Base-by-base conservation (phyloP, 1,140 invertebrate species). In the Drosophila bocki region DNA sequence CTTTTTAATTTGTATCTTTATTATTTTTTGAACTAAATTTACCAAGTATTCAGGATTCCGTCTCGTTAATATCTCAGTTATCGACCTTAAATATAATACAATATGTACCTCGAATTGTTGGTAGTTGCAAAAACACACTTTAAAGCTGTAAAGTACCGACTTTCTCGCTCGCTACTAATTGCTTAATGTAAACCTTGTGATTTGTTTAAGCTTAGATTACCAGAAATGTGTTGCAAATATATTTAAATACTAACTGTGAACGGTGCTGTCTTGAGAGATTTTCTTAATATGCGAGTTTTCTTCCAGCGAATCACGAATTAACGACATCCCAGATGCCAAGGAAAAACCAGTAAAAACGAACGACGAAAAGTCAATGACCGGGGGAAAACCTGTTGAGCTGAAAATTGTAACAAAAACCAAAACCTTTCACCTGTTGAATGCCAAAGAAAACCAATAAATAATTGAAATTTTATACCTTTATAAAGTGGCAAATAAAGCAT, bases 401-500 rank as follows among this genome's bases (percentile, higher is more conserved):
- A 92, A 91, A 82, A 92, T 92, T 19, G 71, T 92, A 32, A 92
- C 86, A 17, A 82, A 56, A 57, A 92, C 86, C 22, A 82, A 56
- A 63, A 88, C 82, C n/a, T 59, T 92, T 59, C 56, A 91, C 29
- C 81, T 85, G 2, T 39, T 86, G 56, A 75, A 77, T 19, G 22
- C 63, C 50, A 67, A 58, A 19, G 45, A 83, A 71, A 84, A 68
- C 42, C 39, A 69, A 37, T 79, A 58, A 44, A 58, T 15, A 42
- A 32, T 35, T 17, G 4, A 7, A 48, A 7, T 9, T 29, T 50
- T 3, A 41, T 37, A 33, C 13, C 44, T 59, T 70, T 45, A 33
- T 75, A 15, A 4, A n/a, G 57, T 26, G 13, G 42, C 48, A 42
- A 32, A 42, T n/a, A 37, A 22, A 65, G 42, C 48, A 39, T 57